Evolutionary conservation across 2,888 invertebrate genomes (phyloP), one percentile per base, ranked within the genome.

Genomic region (Drosophila trichaetosa): DNA sequence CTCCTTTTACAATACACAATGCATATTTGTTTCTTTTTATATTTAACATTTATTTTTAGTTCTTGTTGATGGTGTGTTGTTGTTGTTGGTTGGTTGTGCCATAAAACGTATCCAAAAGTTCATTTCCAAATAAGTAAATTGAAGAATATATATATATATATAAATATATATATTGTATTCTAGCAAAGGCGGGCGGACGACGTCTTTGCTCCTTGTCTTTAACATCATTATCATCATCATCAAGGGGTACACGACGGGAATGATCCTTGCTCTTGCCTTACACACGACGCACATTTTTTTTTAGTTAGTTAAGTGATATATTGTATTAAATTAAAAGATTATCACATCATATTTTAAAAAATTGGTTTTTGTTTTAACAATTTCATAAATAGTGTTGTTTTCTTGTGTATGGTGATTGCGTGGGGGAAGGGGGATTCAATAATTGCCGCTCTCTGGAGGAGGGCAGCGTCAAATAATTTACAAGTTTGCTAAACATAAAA

Each of bases 321-420:
- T 79, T 85, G 86, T 61, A 73, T 90, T 90, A 90, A 88, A 88
- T 88, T 86, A 88, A 76, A 71, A 69, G 75, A 75, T 83, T 86
- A 86, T 86, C 85, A 86, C 85, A 85, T 85, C 64, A 87, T 84
- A 85, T 89, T 73, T 79, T 52, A 78, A 86, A 82, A 80, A 76
- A 70, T 67, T 67, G 59, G 61, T 53, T 34, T 18, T 56, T 78
- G 68, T 51, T 52, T 69, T 81, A 73, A 73, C 69, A 59, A 72
- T 79, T 70, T 75, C 73, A 71, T 83, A 86, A 80, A 87, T 70
- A 85, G 80, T 87, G 78, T 69, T 61, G 38, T 51, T 58, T 65
- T 60, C 64, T 51, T 65, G 46, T 69, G 40, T 64, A 46, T 57
- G 59, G 48, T 61, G 11, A 24, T 33, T 57, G 29, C 24, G 46